Conservation (phyloP, 2,113 vertebrate species). For the Hystrix cristata region DNA sequence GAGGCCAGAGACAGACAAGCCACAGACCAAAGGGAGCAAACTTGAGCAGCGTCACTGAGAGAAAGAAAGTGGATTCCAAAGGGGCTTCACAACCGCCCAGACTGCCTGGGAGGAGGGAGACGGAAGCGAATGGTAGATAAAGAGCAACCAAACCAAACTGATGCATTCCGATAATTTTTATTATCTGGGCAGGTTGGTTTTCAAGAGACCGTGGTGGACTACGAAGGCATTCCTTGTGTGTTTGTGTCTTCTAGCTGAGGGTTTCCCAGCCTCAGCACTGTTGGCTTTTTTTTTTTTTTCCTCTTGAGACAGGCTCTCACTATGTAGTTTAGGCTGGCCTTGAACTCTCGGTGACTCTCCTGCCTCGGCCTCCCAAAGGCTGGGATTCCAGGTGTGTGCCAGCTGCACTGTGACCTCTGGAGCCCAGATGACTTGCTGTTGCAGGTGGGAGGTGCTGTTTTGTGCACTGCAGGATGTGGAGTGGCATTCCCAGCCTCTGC, state of each 20-base stretch:
- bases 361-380: background rate
- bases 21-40: background rate
- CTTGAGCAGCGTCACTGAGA: background rate
- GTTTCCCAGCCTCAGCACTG: background rate
- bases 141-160: background rate
- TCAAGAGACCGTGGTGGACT: background rate
- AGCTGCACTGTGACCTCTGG: background rate
- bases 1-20: background rate
- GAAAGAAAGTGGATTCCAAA: background rate
- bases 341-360: background rate
- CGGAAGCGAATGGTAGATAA: background rate
- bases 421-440: background rate
- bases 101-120: background rate
- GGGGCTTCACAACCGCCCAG: background rate
- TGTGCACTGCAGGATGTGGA: fast-evolving
- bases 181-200: background rate
- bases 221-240: fast-evolving
- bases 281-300: background rate
- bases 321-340: background rate
- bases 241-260: background rate
- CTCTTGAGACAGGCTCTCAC: background rate
- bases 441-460: background rate
- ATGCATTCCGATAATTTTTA: background rate
- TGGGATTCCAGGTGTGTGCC: background rate
- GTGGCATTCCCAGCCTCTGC: background rate